Base-by-base conservation (phyloP, 2,113 vertebrate species). In the Mellivora capensis region DNA sequence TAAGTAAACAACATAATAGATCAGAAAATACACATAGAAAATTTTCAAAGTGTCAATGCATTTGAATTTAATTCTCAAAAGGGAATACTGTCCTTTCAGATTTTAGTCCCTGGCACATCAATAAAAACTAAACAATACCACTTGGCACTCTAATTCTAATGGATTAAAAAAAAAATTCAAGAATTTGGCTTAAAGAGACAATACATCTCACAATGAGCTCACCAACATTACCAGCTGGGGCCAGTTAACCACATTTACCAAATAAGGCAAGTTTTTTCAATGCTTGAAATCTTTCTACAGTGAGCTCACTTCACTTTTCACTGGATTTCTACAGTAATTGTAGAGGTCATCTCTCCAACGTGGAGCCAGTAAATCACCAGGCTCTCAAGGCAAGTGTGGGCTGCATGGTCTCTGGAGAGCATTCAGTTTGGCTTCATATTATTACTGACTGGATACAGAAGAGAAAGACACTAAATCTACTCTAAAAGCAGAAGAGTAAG, bases 221-320 rank as follows among this genome's bases (percentile, higher is more conserved):
- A 98, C 98, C 98, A 98, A 98, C 96, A 98, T 98, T 98, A 99
- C 99, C 99, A 98, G 97, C 99, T 99, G 98, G 98, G 98, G 98
- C 98, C 98, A 97, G 96, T 98, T 98, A 98, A 98, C 98, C 98
- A 98, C 98, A 96, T 98, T 99, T 98, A 98, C 99, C 99, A 99
- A 99, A 99, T 99, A 99, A 99, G 99, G 99, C 90, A 98, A 99
- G 97, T 97, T 93, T 94, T 97, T 98, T 97, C 98, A 20, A 37
- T 98, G 98, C 98, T 90, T 98, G 97, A 98, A 98, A 99, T 99
- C 99, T 97, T 99, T 99, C 98, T 98, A 98, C 98, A 98, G 98
- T 99, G 99, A 98, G 98, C 98, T 99, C 99, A 98, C 98, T 98
- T 98, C 21, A 97, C 98, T 98, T 98, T 98, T 99, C 98, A 98